phyloP scores from a whole-genome alignment of 2,888 invertebrate genomes.

The Gastracanthus pulcherrimus region DNA sequence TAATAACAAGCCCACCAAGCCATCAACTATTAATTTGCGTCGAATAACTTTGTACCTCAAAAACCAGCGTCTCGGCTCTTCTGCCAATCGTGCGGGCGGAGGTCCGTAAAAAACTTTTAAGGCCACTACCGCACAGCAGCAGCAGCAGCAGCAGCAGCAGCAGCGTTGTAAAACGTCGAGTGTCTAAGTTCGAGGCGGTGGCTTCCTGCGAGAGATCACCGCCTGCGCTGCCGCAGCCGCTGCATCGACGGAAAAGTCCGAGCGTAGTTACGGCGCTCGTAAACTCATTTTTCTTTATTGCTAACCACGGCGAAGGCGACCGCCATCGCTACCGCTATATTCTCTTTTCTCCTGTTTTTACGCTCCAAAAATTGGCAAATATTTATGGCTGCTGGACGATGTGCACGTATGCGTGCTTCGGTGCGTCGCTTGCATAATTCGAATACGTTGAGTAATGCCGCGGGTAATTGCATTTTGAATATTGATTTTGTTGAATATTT shows the following conservation, averaged over 20 bases:
- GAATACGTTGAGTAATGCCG: not conserved
- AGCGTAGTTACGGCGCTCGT: constrained; percentile 2
- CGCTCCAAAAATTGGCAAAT: constrained; percentile 2
- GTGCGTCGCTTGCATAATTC: not conserved
- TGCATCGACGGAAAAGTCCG: not conserved
- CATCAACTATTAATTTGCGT: not conserved
- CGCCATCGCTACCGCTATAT: not conserved
- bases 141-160: too few species aligned
- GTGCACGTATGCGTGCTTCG: not conserved
- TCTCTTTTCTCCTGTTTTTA: not conserved
- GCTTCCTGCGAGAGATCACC: not conserved
- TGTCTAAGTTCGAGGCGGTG: not conserved
- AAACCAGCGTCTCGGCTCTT: not conserved
- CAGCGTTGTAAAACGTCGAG: not conserved
- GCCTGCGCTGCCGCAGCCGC: too few species aligned
- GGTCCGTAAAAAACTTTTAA: constrained; percentile 31
- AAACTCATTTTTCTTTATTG: constrained; percentile 7
- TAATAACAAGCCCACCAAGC: not conserved
- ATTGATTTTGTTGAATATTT: not conserved
- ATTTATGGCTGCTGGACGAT: not conserved
- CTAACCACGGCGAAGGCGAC: not conserved
- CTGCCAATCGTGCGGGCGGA: not conserved
- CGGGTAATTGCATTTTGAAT: not conserved
- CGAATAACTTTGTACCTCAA: too few species aligned
- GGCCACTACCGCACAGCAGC: not conserved